These are phyloP conservation scores for Haliclona indistincta DNA, from an alignment of 37 sponge, comb jelly and placozoan species.

Conservation along the genomic window DNA sequence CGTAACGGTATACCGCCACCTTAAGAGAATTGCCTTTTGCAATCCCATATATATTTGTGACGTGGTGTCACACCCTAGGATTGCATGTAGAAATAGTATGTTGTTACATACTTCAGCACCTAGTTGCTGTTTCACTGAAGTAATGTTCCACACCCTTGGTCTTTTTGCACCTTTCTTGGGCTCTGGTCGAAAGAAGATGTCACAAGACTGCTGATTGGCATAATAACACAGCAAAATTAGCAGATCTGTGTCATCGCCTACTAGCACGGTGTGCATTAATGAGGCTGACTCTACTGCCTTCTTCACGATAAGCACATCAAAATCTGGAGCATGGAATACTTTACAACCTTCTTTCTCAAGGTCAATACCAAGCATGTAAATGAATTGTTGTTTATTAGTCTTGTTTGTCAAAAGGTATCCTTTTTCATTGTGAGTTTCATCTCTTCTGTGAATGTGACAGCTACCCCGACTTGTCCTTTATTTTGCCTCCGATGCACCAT, in stretches of 20 bases:
- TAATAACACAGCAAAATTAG: constrained; percentile 21
- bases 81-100: constrained; percentile 47
- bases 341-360: constrained; percentile 16
- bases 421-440: constrained; percentile 36
- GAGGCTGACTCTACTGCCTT: constrained; percentile 12
- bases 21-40: no score
- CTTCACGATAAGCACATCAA: constrained; percentile 18
- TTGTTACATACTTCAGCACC: constrained; percentile 26
- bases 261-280: constrained; percentile 13
- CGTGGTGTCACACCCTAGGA: constrained; percentile 45
- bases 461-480: constrained; percentile 9
- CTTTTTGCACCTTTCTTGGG: constrained; percentile 7
- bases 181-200: constrained; percentile 7
- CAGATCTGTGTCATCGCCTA: constrained; percentile 15
- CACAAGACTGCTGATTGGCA: no score
- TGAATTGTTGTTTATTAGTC: constrained; percentile 24
- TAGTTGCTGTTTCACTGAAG: constrained; percentile 1
- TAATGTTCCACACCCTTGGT: no score
- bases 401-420: constrained; percentile 12
- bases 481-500: constrained; percentile 25
- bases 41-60: constrained; percentile 15
- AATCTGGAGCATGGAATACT: constrained; percentile 31
- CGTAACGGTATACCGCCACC: no score
- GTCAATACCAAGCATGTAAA: constrained; percentile 13
- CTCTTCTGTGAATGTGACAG: constrained; percentile 31